Base-by-base conservation (phyloP, 2,113 vertebrate species). In the Oreochromis aureus region DNA sequence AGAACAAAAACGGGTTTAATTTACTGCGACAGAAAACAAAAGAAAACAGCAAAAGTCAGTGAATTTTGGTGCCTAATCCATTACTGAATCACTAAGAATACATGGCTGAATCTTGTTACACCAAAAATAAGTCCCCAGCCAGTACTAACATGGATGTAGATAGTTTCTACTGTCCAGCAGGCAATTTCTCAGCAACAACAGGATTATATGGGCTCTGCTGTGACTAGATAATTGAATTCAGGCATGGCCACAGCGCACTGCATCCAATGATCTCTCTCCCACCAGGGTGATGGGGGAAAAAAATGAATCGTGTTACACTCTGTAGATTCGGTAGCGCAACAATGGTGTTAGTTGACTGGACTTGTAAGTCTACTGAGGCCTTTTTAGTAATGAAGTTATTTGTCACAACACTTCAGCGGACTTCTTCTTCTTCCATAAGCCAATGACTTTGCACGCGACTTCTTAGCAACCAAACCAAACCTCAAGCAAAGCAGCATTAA, bases 151-250 rank as follows among this genome's bases (percentile, higher is more conserved):
- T 84, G 83, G 84, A 90, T 66, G 66, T 89, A 89, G 91, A 90
- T 89, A 87, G 83, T 73, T 90, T 89, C 86, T 92, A 80, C 82
- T 91, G 81, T 85, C 81, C 88, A 88, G 82, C 51, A 91, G 93
- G 87, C 86, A 91, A 92, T 91, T 94, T 91, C 91, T 93, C 87
- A 90, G 85, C 90, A 89, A 87, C 92, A 92, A 93, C 91, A 93
- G 94, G 93, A 94, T 95, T 95, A 95, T 84, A 91, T 89, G 87
- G 86, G 73, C 90, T 93, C 94, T 91, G 91, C 92, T 94, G 90
- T 89, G 90, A 92, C 92, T 91, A 86, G 87, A 92, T 95, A 94
- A 94, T 94, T 95, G 88, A 95, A 95, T 95, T 92, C 86, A 90
- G 91, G 86, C 88, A 86, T 86, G 82, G 87, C 92, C 87, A 89